Conservation (phyloP, 2,797 vertebrate species). For the Cossypha dichroa region DNA sequence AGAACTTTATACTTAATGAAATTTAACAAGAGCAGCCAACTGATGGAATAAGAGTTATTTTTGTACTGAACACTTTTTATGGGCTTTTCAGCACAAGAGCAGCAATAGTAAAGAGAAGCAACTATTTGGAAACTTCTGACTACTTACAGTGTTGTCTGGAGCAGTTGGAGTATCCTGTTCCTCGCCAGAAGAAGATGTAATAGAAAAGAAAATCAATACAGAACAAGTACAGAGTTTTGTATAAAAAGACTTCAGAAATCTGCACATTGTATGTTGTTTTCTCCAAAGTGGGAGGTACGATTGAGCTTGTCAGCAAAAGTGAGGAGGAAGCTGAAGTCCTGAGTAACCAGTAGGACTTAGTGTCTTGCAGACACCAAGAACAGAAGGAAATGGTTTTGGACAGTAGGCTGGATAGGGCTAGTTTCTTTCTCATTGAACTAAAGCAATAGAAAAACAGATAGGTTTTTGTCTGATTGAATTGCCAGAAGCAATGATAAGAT, state of each 20-base stretch:
- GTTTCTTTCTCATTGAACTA: not conserved
- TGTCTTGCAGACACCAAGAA: not conserved
- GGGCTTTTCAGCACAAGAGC: not conserved
- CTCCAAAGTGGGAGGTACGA: not conserved
- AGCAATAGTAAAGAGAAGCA: not conserved
- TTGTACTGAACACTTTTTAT: not conserved
- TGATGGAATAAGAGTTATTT: not conserved
- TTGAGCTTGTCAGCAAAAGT: not conserved
- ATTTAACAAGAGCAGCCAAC: not conserved
- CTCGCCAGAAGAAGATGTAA: not conserved
- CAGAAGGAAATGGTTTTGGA: not conserved
- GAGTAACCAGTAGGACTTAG: not conserved
- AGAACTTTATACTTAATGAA: not conserved
- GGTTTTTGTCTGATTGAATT: slow-evolving; percentile 18
- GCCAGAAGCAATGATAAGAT: slow-evolving; percentile 10
- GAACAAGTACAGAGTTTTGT: not conserved
- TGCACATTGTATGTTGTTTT: not conserved
- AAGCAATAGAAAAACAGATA: not conserved
- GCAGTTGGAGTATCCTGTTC: not conserved
- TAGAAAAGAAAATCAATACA: not conserved
- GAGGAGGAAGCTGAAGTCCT: not conserved
- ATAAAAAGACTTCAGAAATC: not conserved
- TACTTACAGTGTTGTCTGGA: not conserved
- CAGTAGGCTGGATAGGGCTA: not conserved
- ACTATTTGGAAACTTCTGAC: not conserved